These are phyloP conservation scores for Caenorhabditis elegans DNA, from an alignment of 1,140 invertebrate genomes.

Conservation along the genomic window DNA sequence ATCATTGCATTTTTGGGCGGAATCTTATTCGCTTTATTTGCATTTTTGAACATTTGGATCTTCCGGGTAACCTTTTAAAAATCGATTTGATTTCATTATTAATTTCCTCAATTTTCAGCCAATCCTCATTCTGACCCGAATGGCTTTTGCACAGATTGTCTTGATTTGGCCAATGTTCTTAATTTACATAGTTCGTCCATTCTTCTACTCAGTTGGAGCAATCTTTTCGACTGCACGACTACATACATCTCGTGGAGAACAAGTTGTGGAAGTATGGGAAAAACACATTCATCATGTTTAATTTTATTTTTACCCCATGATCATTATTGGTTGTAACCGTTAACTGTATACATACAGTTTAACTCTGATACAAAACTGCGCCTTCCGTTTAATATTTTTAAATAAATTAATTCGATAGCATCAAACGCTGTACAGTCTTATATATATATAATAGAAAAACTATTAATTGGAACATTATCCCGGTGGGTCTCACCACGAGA, in stretches of 20 bases:
- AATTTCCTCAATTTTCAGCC: neutral
- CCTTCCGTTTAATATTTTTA: no score
- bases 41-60: conserved; percentile 32
- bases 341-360: no score
- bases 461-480: no score
- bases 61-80: neutral
- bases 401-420: no score
- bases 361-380: no score
- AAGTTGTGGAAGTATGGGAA: conserved; percentile 15
- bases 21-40: neutral
- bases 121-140: neutral
- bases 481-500: no score
- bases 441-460: no score
- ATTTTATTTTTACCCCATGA: neutral
- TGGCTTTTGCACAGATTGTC: neutral
- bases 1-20: conserved; percentile 6
- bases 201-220: conserved; percentile 29
- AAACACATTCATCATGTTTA: neutral
- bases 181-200: conserved; percentile 33
- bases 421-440: no score
- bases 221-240: conserved; percentile 19
- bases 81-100: neutral
- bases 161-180: conserved; percentile 31
- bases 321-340: neutral
- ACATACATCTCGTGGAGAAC: neutral